These are phyloP conservation scores for Pteronotus mesoamericanus DNA, from an alignment of 2,797 vertebrate species.

Conservation along the genomic window DNA sequence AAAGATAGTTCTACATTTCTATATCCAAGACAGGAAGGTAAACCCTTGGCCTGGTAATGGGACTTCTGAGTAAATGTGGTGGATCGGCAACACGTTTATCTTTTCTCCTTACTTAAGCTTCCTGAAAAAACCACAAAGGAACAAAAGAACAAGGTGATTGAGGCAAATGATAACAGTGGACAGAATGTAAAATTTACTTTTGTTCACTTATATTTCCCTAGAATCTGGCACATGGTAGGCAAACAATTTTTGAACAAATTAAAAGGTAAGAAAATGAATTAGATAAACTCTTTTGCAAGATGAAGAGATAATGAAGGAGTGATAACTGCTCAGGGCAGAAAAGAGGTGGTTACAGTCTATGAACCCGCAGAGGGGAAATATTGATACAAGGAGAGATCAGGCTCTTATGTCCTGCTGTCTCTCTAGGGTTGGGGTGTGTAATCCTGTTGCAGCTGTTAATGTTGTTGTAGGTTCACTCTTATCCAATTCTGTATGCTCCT, in stretches of 20 bases:
- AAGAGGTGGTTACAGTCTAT: not conserved
- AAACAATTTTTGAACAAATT: not conserved
- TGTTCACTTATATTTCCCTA: not conserved
- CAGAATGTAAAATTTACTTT: not conserved
- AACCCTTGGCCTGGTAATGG: not conserved
- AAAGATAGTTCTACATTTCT: not conserved
- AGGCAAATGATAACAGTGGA: not conserved
- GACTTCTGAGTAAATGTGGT: not conserved
- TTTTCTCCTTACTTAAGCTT: not conserved
- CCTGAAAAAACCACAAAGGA: not conserved
- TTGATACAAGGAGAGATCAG: not conserved
- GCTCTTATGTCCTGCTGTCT: not conserved
- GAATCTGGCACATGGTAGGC: not conserved
- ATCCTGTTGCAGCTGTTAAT: slow-evolving; percentile 40
- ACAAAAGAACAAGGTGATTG: not conserved
- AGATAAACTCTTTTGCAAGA: not conserved
- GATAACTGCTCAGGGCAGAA: not conserved
- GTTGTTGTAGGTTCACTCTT: not conserved
- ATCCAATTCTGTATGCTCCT: slow-evolving; percentile 40
- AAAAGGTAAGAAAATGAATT: not conserved
- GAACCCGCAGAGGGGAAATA: not conserved
- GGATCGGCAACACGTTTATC: not conserved
- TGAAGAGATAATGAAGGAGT: not conserved
- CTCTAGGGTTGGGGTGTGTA: not conserved
- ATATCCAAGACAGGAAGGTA: not conserved